Evolutionary conservation across 2,113 vertebrate species (phyloP).

Genomic region (Atherinomorus stipes): DNA sequence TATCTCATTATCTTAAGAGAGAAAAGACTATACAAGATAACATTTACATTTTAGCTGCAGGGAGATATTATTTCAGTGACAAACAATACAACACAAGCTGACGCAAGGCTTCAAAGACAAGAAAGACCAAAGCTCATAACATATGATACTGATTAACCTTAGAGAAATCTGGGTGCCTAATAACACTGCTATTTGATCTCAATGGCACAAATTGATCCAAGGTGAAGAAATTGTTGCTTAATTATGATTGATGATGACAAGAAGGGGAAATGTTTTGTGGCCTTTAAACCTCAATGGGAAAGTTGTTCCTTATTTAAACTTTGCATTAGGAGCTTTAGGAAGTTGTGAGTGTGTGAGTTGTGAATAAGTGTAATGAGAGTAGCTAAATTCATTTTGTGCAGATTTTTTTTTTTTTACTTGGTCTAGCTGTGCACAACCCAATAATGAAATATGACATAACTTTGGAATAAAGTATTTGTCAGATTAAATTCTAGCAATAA

Average conservation of each 20-base stretch:
- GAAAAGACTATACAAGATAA: conserved; percentile 2
- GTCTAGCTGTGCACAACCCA: background rate
- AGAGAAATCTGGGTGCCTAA: conserved; percentile 84
- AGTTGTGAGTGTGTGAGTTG: background rate
- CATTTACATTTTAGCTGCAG: conserved; percentile 52
- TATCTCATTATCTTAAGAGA: background rate
- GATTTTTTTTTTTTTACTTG: no score
- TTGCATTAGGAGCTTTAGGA: conserved; percentile 30
- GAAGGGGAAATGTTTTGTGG: conserved; percentile 84
- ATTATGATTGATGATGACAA: conserved; percentile 91
- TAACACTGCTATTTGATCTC: conserved; percentile 90
- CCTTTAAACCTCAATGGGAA: conserved; percentile 73
- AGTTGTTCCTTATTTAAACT: conserved; percentile 68
- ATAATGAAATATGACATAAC: background rate
- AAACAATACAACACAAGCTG: conserved; percentile 47
- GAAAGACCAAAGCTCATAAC: conserved; percentile 66
- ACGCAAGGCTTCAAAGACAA: conserved; percentile 51
- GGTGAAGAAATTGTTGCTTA: conserved; percentile 94
- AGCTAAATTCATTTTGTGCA: background rate
- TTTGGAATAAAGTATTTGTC: background rate
- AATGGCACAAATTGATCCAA: conserved; percentile 97
- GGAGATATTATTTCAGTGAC: conserved; percentile 31
- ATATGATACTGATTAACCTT: conserved; percentile 89
- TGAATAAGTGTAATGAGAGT: background rate
- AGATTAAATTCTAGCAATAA: no score